Percentiles rank a stretch among this genome's conserved stretches.
These are phyloP conservation scores for Glyphotaelius pellucidus DNA, from an alignment of 2,888 invertebrate genomes.

Conservation along the genomic window DNA sequence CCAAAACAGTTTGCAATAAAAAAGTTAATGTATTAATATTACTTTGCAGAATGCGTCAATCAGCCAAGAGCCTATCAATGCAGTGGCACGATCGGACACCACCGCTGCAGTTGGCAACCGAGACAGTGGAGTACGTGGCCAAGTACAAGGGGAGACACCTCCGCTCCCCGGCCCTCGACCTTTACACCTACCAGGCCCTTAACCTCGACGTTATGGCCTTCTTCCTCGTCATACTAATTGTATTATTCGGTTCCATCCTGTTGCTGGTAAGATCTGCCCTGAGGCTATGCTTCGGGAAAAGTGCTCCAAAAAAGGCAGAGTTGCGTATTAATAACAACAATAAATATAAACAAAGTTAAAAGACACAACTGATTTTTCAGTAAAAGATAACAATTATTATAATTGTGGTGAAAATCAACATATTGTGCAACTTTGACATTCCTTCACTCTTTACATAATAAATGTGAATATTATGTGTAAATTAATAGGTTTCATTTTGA, in stretches of 20 bases:
- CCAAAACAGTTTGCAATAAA: background rate
- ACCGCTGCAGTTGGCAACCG: slow-evolving; percentile 57
- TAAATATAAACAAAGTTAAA: slow-evolving; percentile 32
- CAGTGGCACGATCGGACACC: slow-evolving; percentile 61
- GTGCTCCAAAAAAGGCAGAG: background rate
- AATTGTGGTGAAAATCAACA: background rate
- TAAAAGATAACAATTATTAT: background rate
- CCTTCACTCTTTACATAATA: background rate
- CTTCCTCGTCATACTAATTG: slow-evolving; percentile 39
- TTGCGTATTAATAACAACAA: slow-evolving; percentile 9
- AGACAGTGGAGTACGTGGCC: slow-evolving; percentile 60
- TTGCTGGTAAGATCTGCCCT: background rate
- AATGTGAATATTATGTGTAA: background rate
- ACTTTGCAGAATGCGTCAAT: slow-evolving; percentile 57
- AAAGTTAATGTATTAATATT: background rate
- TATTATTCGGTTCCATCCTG: slow-evolving; percentile 10
- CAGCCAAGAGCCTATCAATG: slow-evolving; percentile 60
- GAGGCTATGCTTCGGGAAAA: slow-evolving; percentile 20
- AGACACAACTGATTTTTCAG: background rate
- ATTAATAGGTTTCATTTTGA: background rate
- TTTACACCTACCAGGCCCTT: slow-evolving; percentile 52
- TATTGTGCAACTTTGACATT: background rate
- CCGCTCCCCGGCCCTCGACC: slow-evolving; percentile 57
- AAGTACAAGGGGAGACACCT: slow-evolving; percentile 60
- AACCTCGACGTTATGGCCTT: slow-evolving; percentile 60